Base-by-base conservation (phyloP, 1,140 invertebrate species). In the Drosophila chauvacae region DNA sequence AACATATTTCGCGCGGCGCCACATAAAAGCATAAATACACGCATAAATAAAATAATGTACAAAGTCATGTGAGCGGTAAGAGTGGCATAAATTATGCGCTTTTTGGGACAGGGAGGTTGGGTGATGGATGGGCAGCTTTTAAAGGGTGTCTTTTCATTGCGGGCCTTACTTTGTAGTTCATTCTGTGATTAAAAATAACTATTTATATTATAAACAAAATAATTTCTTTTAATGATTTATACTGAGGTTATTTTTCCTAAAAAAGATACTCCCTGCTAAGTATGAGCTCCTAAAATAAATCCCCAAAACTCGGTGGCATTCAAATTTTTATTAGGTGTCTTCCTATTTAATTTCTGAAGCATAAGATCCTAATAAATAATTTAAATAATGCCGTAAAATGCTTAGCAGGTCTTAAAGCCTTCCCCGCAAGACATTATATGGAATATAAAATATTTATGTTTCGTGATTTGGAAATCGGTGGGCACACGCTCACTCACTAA, bases 1-100 rank as follows among this genome's bases (percentile, higher is more conserved):
- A 81, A 41, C 81, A 82, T 48, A 88, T 79, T 90, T 84, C 61
- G 44, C 62, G 42, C 58, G 53, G 68, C 62, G 30, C 64, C 69
- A 37, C 57, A 60, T 61, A 72, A 70, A 68, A 50, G 62, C 66
- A 73, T 58, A 66, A 72, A 65, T 77, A 48, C 42, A 66, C 39
- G 71, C 61, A 61, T 69, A 80, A 68, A 56, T 57, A 74, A 59
- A 75, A 62, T 75, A 77, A 72, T 76, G 53, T 55, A 70, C 76
- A 63, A 39, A 63, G 53, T 77, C 51, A 42, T 45, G 30, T 35
- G 41, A 56, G 50, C 57, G 47, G 59, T n/a, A 37, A 42, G 39
- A 59, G 76, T 61, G 33, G 41, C 18, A 58, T 65, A 48, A 65
- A 76, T 75, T 59, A 57, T 75, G 55, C 6, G 30, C 33, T 23